Evolutionary conservation across 2,113 vertebrate species (phyloP), one percentile per base, ranked within the genome.

Genomic region (Mormyrus lacerda): DNA sequence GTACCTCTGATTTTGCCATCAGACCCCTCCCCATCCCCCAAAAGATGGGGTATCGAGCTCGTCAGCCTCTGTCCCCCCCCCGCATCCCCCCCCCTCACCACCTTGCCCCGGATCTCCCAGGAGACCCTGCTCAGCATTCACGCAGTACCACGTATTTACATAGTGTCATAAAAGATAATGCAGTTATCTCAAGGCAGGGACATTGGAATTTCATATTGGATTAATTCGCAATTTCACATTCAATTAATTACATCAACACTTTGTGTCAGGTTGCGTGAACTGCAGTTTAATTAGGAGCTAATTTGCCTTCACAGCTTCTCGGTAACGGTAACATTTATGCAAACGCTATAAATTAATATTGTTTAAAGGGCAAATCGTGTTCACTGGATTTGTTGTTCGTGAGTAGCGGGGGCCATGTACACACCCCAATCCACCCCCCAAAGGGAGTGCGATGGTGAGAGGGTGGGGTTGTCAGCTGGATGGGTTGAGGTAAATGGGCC

Each of bases 171-270:
- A 89, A 89, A 82, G 91, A 91, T 93, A 94, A 93, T 92, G 87
- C 88, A 89, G 90, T 94, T 92, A 92, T 91, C 89, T 85, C 92
- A 48, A 85, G 76, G 45, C 79, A 89, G 90, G 89, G 76, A 44
- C 91, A 88, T 92, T 89, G 90, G 90, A 89, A 92, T 92, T 93
- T 91, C 88, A 87, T 84, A 90, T 92, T 90, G 91, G 92, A 93
- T 95, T 95, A 91, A 94, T 95, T 94, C 89, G 91, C 92, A 92
- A 94, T 95, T 95, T 96, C 93, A 93, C 94, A 94, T 95, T 91
- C 93, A 94, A 94, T 95, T 95, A 94, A 95, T 95, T 94, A 93
- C 89, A 84, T 95, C 94, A 93, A 94, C 95, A 94, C 92, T 94
- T 93, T 90, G 91, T 93, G 93, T 92, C 90, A 65, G 91, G 92